phyloP scores from a whole-genome alignment of 1,140 invertebrate species.

The Scaptomyza graminum region DNA sequence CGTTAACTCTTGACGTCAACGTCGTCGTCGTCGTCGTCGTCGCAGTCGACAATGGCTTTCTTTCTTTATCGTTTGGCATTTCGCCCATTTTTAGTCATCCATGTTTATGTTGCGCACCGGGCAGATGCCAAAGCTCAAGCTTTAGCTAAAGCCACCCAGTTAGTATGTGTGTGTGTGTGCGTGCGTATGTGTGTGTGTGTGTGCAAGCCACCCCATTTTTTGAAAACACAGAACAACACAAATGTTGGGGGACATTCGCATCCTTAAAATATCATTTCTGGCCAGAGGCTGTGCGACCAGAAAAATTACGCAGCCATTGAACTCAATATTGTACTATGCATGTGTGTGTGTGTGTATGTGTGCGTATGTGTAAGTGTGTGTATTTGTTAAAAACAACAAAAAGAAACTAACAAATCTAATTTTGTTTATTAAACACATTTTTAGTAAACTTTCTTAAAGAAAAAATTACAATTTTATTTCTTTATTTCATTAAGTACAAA shows the following conservation, averaged over 20 bases:
- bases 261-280: slow-evolving; percentile 30
- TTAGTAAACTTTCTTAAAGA: too few relatives aligned
- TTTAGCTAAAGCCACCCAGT: slow-evolving; percentile 42
- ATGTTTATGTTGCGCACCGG: slow-evolving; percentile 71
- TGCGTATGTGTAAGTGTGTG: slow-evolving; percentile 23
- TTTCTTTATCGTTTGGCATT: slow-evolving; percentile 82
- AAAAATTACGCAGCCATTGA: slow-evolving; percentile 79
- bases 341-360: slow-evolving; percentile 25
- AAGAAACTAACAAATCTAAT: slow-evolving; percentile 18
- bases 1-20: slow-evolving; percentile 12
- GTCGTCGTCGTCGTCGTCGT: slow-evolving; percentile 8
- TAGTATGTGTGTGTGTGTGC: not conserved
- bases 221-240: not conserved
- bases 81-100: slow-evolving; percentile 80
- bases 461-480: too few relatives aligned
- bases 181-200: too few relatives aligned
- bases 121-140: slow-evolving; percentile 42
- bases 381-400: slow-evolving; percentile 23
- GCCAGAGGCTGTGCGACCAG: slow-evolving; percentile 66
- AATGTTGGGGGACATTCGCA: too few relatives aligned
- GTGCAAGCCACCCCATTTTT: not conserved
- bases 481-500: not conserved
- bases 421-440: not conserved
- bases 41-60: slow-evolving; percentile 58
- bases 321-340: slow-evolving; percentile 34